Evolutionary conservation across 1,140 invertebrate species (phyloP).

Genomic region (Prorops nasuta): DNA sequence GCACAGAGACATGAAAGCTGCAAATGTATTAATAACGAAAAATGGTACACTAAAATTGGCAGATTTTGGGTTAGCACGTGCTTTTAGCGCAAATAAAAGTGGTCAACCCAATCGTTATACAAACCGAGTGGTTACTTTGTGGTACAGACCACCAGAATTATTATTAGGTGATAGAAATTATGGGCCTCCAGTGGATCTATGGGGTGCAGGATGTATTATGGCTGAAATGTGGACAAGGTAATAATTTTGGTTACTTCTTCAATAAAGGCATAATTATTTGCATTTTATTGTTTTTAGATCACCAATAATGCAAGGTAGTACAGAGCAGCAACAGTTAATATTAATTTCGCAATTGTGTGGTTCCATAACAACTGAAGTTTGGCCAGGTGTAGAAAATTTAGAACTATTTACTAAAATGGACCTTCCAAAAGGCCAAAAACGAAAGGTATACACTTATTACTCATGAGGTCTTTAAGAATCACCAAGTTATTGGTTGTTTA

Average conservation of each 20-base stretch:
- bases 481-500: no score
- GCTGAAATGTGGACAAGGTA: conserved; percentile 97
- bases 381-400: conserved; percentile 92
- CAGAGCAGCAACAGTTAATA: conserved; percentile 93
- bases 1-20: conserved; percentile 98
- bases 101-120: conserved; percentile 90
- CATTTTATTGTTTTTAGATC: conserved; percentile 48
- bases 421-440: conserved; percentile 85
- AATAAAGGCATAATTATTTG: not conserved
- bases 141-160: conserved; percentile 93
- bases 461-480: no score
- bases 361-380: conserved; percentile 89
- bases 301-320: conserved; percentile 87
- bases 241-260: not conserved
- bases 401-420: conserved; percentile 92
- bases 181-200: conserved; percentile 95
- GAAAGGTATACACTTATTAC: conserved; percentile 79
- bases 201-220: conserved; percentile 99
- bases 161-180: conserved; percentile 92
- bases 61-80: conserved; percentile 90
- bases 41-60: conserved; percentile 91
- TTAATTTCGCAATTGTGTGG: conserved; percentile 96
- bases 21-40: conserved; percentile 97
- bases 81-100: conserved; percentile 87
- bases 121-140: conserved; percentile 95